These are phyloP conservation scores for Carcharodon carcharias DNA, from an alignment of 2,797 vertebrate genomes.

Conservation along the genomic window DNA sequence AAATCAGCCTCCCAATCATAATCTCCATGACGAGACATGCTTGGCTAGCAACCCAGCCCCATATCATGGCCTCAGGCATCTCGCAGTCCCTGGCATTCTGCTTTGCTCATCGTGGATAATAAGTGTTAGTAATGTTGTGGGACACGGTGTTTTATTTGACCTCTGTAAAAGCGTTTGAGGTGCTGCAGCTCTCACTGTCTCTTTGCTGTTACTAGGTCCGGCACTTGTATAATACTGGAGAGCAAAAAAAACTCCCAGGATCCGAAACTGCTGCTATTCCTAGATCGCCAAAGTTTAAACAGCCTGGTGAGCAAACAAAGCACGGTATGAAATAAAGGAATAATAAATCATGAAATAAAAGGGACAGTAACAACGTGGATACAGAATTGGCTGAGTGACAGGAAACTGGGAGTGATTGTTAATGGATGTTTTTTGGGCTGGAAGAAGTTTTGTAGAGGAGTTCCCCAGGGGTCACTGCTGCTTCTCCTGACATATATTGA, in stretches of 20 bases:
- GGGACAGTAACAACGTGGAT: too few relatives aligned
- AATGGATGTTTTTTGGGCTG: too few relatives aligned
- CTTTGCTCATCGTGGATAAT: neutral
- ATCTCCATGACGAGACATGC: neutral
- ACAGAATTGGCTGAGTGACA: too few relatives aligned
- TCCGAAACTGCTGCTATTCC: slow-evolving; percentile 82
- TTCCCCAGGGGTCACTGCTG: too few relatives aligned
- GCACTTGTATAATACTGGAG: slow-evolving; percentile 82
- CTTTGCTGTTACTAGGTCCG: slow-evolving; percentile 66
- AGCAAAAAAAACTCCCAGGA: slow-evolving; percentile 75
- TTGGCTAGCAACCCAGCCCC: neutral
- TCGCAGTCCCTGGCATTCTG: neutral
- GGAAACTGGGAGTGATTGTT: too few relatives aligned
- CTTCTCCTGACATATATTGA: too few relatives aligned
- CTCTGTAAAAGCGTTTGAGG: neutral
- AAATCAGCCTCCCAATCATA: too few relatives aligned
- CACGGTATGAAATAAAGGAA: too few relatives aligned
- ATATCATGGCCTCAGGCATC: neutral
- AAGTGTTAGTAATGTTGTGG: neutral
- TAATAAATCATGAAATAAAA: too few relatives aligned
- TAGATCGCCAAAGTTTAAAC: slow-evolving; percentile 73
- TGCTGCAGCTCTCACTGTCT: neutral
- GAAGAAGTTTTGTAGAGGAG: too few relatives aligned
- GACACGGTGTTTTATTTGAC: neutral
- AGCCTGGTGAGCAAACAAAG: slow-evolving; percentile 69